Conservation (phyloP, 1,140 invertebrate genomes). For the Hyposmocoma kahamanoa region DNA sequence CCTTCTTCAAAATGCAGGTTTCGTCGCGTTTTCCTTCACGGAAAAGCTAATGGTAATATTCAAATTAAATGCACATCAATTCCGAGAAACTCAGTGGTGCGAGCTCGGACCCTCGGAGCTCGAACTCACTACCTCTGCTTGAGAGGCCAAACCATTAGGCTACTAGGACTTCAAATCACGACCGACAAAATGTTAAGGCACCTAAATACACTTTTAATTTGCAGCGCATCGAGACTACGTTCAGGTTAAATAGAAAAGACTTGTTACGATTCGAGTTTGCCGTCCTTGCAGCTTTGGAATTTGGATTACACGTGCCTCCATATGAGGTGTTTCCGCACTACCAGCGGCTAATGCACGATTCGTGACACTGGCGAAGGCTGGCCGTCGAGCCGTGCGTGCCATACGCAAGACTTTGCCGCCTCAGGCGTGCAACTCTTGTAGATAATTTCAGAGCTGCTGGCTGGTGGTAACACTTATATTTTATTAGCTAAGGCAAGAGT, state of each 20-base stretch:
- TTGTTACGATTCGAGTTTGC: constrained; percentile 94
- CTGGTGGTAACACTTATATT: constrained; percentile 33
- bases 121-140: no score
- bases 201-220: constrained; percentile 37
- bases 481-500: no score
- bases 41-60: no score
- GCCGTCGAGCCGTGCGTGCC: constrained; percentile 28
- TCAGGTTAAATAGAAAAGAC: constrained; percentile 93
- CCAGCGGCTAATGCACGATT: constrained; percentile 92
- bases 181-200: no score
- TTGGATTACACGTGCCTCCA: constrained; percentile 92
- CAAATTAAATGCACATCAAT: no score
- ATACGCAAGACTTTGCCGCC: constrained; percentile 1
- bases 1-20: no score
- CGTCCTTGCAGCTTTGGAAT: constrained; percentile 94
- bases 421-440: constrained; percentile 40
- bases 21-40: no score
- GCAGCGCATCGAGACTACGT: constrained; percentile 91
- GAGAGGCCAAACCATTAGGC: no score
- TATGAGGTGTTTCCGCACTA: constrained; percentile 96
- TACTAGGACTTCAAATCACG: no score
- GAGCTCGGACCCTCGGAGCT: no score
- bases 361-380: constrained; percentile 75
- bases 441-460: constrained; percentile 35
- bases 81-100: no score